Evolutionary conservation across 2,797 vertebrate species (phyloP), one percentile per base, ranked within the genome.

Genomic region (Schizopygopsis malacanthus): DNA sequence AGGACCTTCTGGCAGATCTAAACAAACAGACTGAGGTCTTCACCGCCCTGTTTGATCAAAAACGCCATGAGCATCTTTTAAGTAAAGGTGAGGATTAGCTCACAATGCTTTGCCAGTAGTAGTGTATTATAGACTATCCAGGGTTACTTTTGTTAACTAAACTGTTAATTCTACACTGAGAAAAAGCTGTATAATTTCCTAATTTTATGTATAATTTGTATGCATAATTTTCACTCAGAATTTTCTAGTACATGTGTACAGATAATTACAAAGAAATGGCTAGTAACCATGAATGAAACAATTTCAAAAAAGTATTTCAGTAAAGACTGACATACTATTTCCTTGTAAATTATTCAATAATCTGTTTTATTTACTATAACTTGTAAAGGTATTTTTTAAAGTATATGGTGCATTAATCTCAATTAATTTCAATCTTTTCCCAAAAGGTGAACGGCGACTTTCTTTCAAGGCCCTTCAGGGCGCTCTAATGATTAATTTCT

Each of bases 401-500:
- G 6, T 28, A 25, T 63, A 56, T 22, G 18, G 18, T 72, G 70
- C 8, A 6, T 69, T 10, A 82, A 5, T 47, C 25, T 16, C 22
- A 43, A 43, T 22, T 28, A 22, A 59, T 72, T 52, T 16, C 73
- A n/a, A 72, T 41, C 0, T 2, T 2, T 4, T 71, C 2, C 85
- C 81, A 39, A 89, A 50, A 99, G 98, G 98, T 88, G 98, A 99
- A 85, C 96, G 98, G 86, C 91, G 98, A 59, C 77, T 99, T 33
- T 99, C 98, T 4, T 99, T 98, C 90, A 97, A 96, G 91, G 98
- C 97, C 63, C 94, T 99, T 39, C 97, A 99, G 90, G 98, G 98
- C 13, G 97, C 98, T 61, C 92, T 99, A 90, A 99, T 99, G 98
- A 99, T 99, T 89, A 96, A 97, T 90, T 99, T 99, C 93, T 99